Conservation (phyloP, 2,113 vertebrate species). For the Otolemur garnettii region DNA sequence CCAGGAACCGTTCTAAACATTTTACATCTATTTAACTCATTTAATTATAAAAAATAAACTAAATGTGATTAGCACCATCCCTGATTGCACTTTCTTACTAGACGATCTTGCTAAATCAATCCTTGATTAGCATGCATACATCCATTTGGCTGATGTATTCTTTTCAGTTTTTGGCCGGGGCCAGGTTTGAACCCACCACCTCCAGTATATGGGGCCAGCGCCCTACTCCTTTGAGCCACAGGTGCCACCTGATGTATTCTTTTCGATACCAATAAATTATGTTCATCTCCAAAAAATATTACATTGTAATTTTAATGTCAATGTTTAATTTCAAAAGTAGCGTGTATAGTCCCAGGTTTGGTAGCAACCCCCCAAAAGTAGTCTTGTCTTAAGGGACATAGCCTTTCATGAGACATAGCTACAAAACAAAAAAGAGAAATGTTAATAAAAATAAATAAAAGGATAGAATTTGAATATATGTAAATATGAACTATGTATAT, state of each 20-base stretch:
- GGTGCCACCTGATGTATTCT: not conserved
- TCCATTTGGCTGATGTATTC: not conserved
- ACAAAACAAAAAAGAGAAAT: not conserved
- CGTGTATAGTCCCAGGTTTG: not conserved
- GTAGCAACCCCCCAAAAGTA: not conserved
- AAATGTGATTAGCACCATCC: not conserved
- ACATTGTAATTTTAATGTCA: not conserved
- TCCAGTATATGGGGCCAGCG: no score
- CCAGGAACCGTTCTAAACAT: not conserved
- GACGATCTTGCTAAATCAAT: not conserved
- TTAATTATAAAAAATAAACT: not conserved
- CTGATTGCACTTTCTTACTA: not conserved
- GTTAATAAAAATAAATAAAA: not conserved
- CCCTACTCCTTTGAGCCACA: no score
- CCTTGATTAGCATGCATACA: not conserved
- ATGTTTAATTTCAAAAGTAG: not conserved
- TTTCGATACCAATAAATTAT: not conserved
- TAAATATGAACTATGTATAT: no score
- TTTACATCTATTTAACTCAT: constrained; percentile 16
- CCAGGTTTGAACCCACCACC: no score
- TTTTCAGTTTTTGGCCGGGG: not conserved
- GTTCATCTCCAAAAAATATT: not conserved
- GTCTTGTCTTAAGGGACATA: not conserved
- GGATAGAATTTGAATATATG: no score
- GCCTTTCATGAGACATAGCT: not conserved